Conservation (phyloP, 30 jellyfish, hydroid and myxozoan species). For the Cassiopea xamachana region DNA sequence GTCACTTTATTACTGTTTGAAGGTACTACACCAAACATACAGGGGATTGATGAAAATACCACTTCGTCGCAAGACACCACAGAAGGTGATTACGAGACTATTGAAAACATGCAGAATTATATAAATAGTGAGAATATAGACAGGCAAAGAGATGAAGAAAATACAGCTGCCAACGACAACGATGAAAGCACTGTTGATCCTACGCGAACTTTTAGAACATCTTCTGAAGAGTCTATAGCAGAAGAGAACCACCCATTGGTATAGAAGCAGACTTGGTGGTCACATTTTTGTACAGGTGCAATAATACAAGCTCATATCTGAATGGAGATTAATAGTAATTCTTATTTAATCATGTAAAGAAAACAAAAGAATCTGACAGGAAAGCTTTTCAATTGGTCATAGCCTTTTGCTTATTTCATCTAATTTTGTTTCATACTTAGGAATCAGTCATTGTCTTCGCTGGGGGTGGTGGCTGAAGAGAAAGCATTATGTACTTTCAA, state of each 20-base stretch:
- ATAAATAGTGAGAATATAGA: not conserved
- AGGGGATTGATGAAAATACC: not conserved
- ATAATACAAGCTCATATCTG: no score
- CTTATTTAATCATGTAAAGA: no score
- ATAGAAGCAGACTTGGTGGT: not conserved
- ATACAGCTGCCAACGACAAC: not conserved
- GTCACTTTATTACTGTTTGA: not conserved
- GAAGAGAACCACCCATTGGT: slow-evolving; percentile 51
- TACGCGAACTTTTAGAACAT: slow-evolving; percentile 11
- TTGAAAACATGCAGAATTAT: slow-evolving; percentile 18
- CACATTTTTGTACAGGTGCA: no score
- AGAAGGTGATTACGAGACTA: slow-evolving; percentile 53
- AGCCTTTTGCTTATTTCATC: no score
- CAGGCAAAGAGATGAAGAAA: not conserved
- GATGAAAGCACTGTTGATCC: not conserved
- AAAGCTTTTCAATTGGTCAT: no score
- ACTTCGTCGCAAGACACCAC: not conserved
- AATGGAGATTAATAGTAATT: no score
- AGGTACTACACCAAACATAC: not conserved
- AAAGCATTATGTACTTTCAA: no score
- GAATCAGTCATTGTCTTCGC: no score
- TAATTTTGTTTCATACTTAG: no score
- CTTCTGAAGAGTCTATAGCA: slow-evolving; percentile 44
- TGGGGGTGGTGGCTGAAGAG: no score
- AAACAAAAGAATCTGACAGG: no score